Evolutionary conservation across 30 jellyfish, hydroid and myxozoan genomes (phyloP), one percentile per base, ranked within the genome.

Genomic region (Pseudorhiza aurosa): DNA sequence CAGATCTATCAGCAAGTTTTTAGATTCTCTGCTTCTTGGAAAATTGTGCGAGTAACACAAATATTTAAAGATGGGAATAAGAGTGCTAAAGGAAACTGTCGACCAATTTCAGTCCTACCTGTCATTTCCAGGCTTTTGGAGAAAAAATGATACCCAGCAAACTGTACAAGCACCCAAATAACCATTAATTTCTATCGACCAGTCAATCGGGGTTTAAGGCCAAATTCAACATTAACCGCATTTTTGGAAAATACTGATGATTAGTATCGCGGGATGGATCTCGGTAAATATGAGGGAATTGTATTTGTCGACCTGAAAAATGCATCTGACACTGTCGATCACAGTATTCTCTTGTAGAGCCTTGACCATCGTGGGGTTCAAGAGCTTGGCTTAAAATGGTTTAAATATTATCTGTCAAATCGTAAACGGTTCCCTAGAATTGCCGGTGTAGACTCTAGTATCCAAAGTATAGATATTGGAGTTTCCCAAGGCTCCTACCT

Each of bases 401-500:
- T 58, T 15, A 7, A 8, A 58, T 19, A 33, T 39, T 58, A 58
- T 15, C 72, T 58, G 45, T 26, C 45, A 26, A 58, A 21, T 30
- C 42, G 72, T 58, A 58, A 58, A 30, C 72, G 25, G 18, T 58
- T 58, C 45, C 10, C 15, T 30, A 58, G 40, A 30, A 24, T 58
- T 30, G 45, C 18, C 45, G 45, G 72, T 24, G 40, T 58, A 21
- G 72, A 30, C 72, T 58, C 45, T 58, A 30, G 45, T 19, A 58
- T 58, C 45, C 45, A 30, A 58, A 30, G 8, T 58, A 58, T 9
- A 24, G 42, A 58, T 8, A 58, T 30, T 58, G 18, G 72, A 30
- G 72, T 58, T 24, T 39, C 17, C 11, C 72, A 58, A 19, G 72
- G 72, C 40, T 58, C 42, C 42, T 58, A 29, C 72, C 72, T 58